Evolutionary conservation across 2,113 vertebrate species (phyloP).

Genomic region (Falco punctatus): DNA sequence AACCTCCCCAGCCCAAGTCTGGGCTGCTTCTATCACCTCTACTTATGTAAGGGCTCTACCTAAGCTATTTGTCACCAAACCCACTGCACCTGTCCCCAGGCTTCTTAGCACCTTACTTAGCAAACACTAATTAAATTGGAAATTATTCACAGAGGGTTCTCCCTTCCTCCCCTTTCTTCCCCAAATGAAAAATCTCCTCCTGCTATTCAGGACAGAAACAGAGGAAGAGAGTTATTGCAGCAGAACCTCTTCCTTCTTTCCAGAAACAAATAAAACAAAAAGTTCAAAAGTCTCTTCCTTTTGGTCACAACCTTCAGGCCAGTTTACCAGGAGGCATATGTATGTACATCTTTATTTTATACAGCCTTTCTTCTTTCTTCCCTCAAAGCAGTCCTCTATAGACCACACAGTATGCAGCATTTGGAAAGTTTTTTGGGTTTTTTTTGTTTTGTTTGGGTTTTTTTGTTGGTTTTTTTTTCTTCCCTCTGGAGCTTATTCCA

Average conservation of each 20-base stretch:
- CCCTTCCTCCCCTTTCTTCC: background rate
- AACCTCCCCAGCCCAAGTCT: background rate
- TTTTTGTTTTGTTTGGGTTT: no score
- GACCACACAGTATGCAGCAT: slow-evolving; percentile 20
- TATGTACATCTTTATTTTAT: background rate
- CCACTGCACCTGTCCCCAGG: background rate
- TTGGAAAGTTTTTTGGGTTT: background rate
- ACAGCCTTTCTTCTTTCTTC: background rate
- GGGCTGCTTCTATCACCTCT: background rate
- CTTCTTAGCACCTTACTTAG: background rate
- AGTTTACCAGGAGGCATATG: background rate
- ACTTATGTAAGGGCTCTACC: background rate
- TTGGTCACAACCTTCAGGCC: background rate
- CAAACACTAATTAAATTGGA: background rate
- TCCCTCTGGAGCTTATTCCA: slow-evolving; percentile 32
- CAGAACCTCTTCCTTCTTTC: background rate
- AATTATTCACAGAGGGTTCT: background rate
- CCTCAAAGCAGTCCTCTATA: background rate
- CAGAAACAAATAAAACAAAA: background rate
- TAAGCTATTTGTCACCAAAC: background rate
- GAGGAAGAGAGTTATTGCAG: background rate
- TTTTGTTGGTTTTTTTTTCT: background rate
- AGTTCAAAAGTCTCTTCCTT: background rate
- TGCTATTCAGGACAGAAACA: background rate
- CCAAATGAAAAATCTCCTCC: background rate